Percentiles rank a stretch among this genome's conserved stretches.
Conservation (phyloP, 2,888 invertebrate genomes). For the Elysia crispata region DNA sequence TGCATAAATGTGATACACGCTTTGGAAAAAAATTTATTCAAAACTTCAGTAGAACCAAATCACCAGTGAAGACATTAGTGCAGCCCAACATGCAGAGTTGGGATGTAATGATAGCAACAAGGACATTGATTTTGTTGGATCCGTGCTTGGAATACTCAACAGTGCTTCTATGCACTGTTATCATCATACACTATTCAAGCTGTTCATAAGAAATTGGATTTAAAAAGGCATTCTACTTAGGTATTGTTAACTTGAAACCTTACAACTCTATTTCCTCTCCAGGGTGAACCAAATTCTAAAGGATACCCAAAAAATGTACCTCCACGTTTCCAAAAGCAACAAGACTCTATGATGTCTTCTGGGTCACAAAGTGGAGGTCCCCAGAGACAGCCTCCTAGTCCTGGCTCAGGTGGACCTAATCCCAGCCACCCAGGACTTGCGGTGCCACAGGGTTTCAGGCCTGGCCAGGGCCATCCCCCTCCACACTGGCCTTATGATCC, state of each 20-base stretch:
- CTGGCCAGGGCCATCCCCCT: constrained; percentile 72
- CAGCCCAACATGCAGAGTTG: constrained; percentile 31
- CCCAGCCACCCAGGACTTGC: constrained; percentile 55
- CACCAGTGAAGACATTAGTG: constrained; percentile 47
- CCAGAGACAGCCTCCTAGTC: constrained; percentile 57
- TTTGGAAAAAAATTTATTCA: no score
- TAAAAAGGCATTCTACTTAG: no score
- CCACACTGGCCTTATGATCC: constrained; percentile 66
- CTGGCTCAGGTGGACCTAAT: constrained; percentile 52
- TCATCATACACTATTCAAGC: constrained; percentile 18
- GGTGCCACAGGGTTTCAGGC: constrained; percentile 66
- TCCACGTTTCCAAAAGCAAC: constrained; percentile 81
- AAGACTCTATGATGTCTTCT: constrained; percentile 48
- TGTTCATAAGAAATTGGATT: no score
- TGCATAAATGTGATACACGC: no score
- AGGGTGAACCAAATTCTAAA: constrained; percentile 55
- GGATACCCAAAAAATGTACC: constrained; percentile 80
- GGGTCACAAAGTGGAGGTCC: constrained; percentile 51
- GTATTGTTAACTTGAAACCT: no score
- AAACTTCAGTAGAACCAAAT: no score
- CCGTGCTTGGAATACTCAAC: constrained; percentile 30
- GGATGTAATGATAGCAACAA: constrained; percentile 48
- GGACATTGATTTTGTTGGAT: constrained; percentile 37
- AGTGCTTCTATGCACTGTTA: constrained; percentile 40
- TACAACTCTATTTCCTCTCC: constrained; percentile 23